These are phyloP conservation scores for Heliconius charithonia DNA, from an alignment of 2,888 invertebrate genomes.

Conservation along the genomic window DNA sequence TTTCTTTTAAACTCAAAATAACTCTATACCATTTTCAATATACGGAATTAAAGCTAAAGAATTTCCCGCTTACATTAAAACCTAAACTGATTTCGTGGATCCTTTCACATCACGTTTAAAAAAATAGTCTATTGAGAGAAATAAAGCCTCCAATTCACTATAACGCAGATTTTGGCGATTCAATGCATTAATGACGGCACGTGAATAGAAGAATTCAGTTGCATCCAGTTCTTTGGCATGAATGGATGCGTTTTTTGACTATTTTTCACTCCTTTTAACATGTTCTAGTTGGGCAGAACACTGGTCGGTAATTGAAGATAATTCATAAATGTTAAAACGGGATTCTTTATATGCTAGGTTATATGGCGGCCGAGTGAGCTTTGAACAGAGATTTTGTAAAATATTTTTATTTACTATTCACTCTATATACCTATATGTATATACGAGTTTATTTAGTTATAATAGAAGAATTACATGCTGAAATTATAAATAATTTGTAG, in stretches of 20 bases:
- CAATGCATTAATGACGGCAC: conserved; percentile 73
- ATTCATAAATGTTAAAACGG: conserved; percentile 37
- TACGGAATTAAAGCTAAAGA: conserved; percentile 42
- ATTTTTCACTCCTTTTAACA: conserved; percentile 52
- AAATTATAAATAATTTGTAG: not conserved
- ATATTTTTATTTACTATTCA: conserved; percentile 18
- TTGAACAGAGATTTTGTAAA: conserved; percentile 17
- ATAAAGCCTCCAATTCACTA: conserved; percentile 56
- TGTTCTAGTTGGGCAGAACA: conserved; percentile 43
- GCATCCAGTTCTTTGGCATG: conserved; percentile 60
- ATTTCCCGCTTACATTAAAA: conserved; percentile 41
- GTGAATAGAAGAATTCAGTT: conserved; percentile 66
- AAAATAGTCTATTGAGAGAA: conserved; percentile 48
- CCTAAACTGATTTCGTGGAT: conserved; percentile 47
- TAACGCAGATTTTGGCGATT: conserved; percentile 73
- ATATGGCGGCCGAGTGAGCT: conserved; percentile 21
- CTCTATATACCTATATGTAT: not conserved
- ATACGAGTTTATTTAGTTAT: not conserved
- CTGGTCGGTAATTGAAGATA: conserved; percentile 42
- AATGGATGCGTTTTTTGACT: conserved; percentile 55
- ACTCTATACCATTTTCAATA: conserved; percentile 38
- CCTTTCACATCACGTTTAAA: conserved; percentile 43
- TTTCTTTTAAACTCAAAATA: conserved; percentile 24
- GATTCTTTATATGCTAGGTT: conserved; percentile 25
- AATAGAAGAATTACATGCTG: not conserved